Evolutionary conservation across 2,888 invertebrate genomes (phyloP).

Genomic region (Neocrepidodera transversa): DNA sequence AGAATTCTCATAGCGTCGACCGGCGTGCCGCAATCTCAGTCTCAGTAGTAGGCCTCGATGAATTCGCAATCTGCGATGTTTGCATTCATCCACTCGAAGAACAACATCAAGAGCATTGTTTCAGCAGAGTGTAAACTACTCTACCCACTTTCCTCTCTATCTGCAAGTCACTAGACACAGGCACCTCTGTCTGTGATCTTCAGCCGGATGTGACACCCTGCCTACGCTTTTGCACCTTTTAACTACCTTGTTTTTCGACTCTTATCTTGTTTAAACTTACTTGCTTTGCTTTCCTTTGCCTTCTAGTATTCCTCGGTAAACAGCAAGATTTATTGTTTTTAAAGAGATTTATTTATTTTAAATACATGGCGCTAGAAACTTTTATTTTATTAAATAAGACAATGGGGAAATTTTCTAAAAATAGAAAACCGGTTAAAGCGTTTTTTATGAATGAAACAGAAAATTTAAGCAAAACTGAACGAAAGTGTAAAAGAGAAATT

Average conservation of each 20-base stretch:
- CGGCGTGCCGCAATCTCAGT: not conserved
- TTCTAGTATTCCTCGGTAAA: not conserved
- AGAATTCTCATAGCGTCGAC: not conserved
- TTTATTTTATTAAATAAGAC: too few relatives aligned
- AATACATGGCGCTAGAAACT: too few relatives aligned
- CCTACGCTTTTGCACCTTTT: slow-evolving; percentile 39
- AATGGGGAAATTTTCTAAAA: too few relatives aligned
- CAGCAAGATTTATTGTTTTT: not conserved
- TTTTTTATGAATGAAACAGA: too few relatives aligned
- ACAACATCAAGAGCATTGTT: slow-evolving; percentile 8
- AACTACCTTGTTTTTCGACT: slow-evolving; percentile 29
- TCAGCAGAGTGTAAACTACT: slow-evolving; percentile 12
- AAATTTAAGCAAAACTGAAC: too few relatives aligned
- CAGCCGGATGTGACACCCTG: slow-evolving; percentile 42
- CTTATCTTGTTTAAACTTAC: slow-evolving; percentile 9
- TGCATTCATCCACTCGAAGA: not conserved
- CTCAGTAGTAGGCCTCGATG: slow-evolving; percentile 2
- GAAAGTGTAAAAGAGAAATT: too few relatives aligned
- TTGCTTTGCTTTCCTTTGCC: not conserved
- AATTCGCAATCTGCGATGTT: slow-evolving; percentile 3
- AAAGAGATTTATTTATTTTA: not conserved
- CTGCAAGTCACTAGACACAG: slow-evolving; percentile 41
- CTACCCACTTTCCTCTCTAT: slow-evolving; percentile 38
- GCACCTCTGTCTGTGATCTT: slow-evolving; percentile 40
- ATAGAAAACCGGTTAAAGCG: too few relatives aligned